Evolutionary conservation across 37 sponge, comb jelly and placozoan genomes (phyloP), one percentile per base, ranked within the genome.

Genomic region (Ephydatia muelleri): DNA sequence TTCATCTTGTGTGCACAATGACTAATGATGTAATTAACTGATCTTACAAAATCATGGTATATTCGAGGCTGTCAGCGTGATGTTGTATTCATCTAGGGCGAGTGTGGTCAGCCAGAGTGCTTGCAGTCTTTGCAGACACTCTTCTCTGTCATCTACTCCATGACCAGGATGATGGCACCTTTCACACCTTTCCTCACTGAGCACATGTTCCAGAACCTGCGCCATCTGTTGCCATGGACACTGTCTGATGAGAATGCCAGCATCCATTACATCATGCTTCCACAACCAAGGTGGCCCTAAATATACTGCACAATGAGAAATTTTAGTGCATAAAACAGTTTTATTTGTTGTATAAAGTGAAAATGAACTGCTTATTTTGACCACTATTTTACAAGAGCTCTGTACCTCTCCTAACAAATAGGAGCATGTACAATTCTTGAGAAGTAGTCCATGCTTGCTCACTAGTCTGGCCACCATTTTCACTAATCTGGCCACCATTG

Each of bases 101-200:
- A 96, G 67, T 78, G 70, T 0, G 95, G 91, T 23, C 35, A 25
- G 37, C 75, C 81, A 31, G 90, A 93, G 80, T 94, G 95, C 70
- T 73, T 83, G 12, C 87, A 89, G 47, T 69, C 97, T 26, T 33
- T 98, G 75, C 84, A 90, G 77, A 82, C 96, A 0, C 90, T 98
- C 68, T 96, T 91, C 80, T 82, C 90, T 26, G 99, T 98, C 28
- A 82, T 98, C 27, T 88, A 87, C 64, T 73, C 83, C 65, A 98
- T 98, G 95, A 90, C 84, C 12, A 65, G 91, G n/a, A 85, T 96
- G 84, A 96, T 98, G 99, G 96, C 99, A 72, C 95, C 99, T 32
- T 98, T 94, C 88, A 98, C 99, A 47, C 99, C 99, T 0, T 98
- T 98, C 84, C 80, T 98, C 75, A 96, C 96, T 0, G 99, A 98